These are phyloP conservation scores for Agrilus cyanescens DNA, from an alignment of 2,888 invertebrate genomes.

Conservation along the genomic window DNA sequence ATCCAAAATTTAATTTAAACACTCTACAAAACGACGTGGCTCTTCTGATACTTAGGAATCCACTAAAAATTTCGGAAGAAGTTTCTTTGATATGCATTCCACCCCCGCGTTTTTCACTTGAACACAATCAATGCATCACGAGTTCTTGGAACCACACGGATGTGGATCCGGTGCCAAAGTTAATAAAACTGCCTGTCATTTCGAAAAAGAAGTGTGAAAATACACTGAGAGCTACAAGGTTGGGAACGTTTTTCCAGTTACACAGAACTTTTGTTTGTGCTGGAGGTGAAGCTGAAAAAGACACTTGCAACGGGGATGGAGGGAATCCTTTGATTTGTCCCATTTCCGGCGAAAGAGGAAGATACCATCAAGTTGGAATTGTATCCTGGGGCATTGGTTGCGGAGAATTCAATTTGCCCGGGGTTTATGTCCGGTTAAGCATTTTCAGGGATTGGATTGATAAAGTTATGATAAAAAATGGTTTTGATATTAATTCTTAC, in stretches of 20 bases:
- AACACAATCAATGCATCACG: conserved; percentile 45
- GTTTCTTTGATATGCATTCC: conserved; percentile 56
- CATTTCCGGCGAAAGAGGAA: conserved; percentile 33
- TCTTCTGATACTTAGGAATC: conserved; percentile 46
- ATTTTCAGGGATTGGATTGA: conserved; percentile 35
- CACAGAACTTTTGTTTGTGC: conserved; percentile 64
- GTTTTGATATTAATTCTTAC: conserved; percentile 34
- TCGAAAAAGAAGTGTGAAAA: conserved; percentile 25
- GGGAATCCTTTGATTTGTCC: conserved; percentile 69
- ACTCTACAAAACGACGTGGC: conserved; percentile 61
- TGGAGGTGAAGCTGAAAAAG: conserved; percentile 56
- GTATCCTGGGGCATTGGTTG: conserved; percentile 42
- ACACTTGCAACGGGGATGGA: conserved; percentile 63
- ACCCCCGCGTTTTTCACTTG: conserved; percentile 33
- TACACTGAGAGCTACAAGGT: conserved; percentile 48
- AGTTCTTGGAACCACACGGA: conserved; percentile 55
- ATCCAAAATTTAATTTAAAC: conserved; percentile 47
- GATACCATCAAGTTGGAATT: conserved; percentile 43
- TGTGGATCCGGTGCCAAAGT: conserved; percentile 41
- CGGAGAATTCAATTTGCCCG: conserved; percentile 35
- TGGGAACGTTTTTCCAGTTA: conserved; percentile 53
- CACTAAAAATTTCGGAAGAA: conserved; percentile 48
- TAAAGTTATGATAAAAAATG: conserved; percentile 26
- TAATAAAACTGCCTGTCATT: conserved; percentile 58
- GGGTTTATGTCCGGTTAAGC: conserved; percentile 37